These are phyloP conservation scores for Rousettus madagascariensis DNA, from an alignment of 2,797 vertebrate genomes.

Conservation along the genomic window DNA sequence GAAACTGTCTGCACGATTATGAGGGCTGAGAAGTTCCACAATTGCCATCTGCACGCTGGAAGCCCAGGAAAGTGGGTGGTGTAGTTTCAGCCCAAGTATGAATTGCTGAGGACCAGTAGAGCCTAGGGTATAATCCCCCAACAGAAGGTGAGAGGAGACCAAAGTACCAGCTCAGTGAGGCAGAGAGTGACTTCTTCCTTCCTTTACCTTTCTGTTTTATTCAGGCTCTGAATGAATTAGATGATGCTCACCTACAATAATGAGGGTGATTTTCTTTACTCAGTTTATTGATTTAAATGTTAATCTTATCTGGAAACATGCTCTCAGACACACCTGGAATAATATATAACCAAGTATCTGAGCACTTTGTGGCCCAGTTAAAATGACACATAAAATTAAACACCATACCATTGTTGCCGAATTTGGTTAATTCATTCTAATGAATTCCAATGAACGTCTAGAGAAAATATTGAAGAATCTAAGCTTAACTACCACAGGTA, in stretches of 20 bases:
- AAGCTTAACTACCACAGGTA: background rate
- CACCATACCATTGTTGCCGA: background rate
- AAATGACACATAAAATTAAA: background rate
- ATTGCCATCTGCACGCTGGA: background rate
- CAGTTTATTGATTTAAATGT: background rate
- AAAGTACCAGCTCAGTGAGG: background rate
- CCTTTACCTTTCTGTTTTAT: background rate
- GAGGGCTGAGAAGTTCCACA: background rate
- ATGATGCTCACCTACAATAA: background rate
- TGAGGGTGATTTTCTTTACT: background rate
- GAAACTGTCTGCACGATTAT: background rate
- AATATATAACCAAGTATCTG: background rate
- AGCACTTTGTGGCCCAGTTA: background rate
- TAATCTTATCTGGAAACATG: background rate
- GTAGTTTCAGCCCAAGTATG: background rate
- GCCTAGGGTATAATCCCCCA: background rate
- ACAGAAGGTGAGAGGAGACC: background rate
- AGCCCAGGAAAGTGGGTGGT: background rate
- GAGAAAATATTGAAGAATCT: background rate
- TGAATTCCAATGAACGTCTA: background rate
- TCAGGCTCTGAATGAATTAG: background rate
- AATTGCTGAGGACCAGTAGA: background rate
- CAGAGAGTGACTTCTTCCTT: background rate
- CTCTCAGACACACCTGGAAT: background rate
- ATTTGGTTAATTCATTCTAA: background rate